Conservation (phyloP, 2,113 vertebrate species). For the Leucosticte australis region DNA sequence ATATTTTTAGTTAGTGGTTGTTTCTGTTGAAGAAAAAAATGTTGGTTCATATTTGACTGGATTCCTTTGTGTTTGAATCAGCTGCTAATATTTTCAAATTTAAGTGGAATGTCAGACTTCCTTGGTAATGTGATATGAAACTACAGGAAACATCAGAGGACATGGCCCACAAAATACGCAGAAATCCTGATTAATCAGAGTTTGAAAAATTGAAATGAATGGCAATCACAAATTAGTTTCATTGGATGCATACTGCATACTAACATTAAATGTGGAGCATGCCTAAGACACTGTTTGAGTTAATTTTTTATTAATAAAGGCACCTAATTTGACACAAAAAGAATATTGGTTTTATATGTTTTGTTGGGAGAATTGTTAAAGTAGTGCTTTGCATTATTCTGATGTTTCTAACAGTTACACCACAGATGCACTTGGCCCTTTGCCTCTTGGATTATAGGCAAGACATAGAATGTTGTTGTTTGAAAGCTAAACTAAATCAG, state of each 20-base stretch:
- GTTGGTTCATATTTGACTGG: not conserved
- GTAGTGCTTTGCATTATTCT: not conserved
- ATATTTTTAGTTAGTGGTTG: not conserved
- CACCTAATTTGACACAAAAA: not conserved
- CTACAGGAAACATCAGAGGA: not conserved
- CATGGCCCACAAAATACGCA: not conserved
- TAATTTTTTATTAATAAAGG: not conserved
- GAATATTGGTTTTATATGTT: not conserved
- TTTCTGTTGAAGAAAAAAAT: not conserved
- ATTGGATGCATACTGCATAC: not conserved
- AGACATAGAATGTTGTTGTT: constrained; percentile 48
- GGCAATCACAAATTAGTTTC: not conserved
- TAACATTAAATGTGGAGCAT: not conserved
- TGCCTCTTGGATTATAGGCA: constrained; percentile 57
- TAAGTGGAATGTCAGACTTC: not conserved
- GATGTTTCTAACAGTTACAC: constrained; percentile 10
- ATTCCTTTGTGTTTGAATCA: constrained; percentile 14
- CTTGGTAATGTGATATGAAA: not conserved
- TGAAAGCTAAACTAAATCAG: constrained; percentile 63
- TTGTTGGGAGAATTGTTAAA: not conserved
- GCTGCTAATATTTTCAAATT: not conserved
- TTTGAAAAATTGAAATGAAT: not conserved
- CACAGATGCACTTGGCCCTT: constrained; percentile 32
- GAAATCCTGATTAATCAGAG: not conserved
- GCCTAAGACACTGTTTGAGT: not conserved